A percentile compares a stretch with the other conserved stretches of the same genome.
These are phyloP conservation scores for Hybos culiciformis DNA, from an alignment of 2,888 invertebrate species.

Conservation along the genomic window DNA sequence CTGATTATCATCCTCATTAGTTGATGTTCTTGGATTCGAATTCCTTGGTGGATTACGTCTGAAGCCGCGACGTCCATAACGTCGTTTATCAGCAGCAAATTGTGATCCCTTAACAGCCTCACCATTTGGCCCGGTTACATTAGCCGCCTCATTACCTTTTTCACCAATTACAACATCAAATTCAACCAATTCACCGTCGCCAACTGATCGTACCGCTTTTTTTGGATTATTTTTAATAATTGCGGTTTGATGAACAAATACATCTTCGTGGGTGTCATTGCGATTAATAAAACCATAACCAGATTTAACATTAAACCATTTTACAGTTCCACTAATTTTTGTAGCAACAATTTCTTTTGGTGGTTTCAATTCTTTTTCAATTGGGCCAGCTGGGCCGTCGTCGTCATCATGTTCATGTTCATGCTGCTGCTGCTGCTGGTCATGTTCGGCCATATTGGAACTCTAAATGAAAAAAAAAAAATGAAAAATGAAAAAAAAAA, in stretches of 20 bases:
- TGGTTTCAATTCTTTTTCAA: neutral
- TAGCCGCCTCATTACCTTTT: conserved; percentile 95
- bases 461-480: no score
- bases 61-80: conserved; percentile 32
- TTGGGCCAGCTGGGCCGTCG: neutral
- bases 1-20: conserved; percentile 22
- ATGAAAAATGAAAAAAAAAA: no score
- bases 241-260: conserved; percentile 95
- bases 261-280: conserved; percentile 98
- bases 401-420: neutral
- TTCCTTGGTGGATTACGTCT: conserved; percentile 43
- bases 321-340: conserved; percentile 95
- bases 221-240: conserved; percentile 97
- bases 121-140: conserved; percentile 94
- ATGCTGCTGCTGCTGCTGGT: no score
- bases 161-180: conserved; percentile 96
- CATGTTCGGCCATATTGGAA: no score
- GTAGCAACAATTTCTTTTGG: conserved; percentile 51
- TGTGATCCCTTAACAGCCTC: conserved; percentile 92
- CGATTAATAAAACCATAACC: conserved; percentile 99
- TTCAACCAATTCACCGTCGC: conserved; percentile 95
- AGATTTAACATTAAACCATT: conserved; percentile 97
- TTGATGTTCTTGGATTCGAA: conserved; percentile 32
- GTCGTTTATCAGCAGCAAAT: conserved; percentile 86
- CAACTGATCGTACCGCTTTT: conserved; percentile 96